Conservation (phyloP, 2,113 vertebrate genomes). For the Takifugu flavidus region DNA sequence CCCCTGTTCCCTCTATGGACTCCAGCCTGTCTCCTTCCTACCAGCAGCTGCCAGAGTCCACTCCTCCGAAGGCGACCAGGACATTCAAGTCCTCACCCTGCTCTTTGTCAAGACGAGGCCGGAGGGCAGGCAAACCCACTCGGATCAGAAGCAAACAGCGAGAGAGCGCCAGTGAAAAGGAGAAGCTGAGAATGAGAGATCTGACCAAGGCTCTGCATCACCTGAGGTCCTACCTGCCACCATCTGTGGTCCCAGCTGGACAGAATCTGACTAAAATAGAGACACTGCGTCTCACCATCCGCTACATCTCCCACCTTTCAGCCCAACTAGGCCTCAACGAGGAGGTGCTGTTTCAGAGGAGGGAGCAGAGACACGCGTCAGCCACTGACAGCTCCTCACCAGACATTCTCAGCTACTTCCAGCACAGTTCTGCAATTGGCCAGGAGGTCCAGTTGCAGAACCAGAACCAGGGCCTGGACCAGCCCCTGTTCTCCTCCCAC, state of each 20-base stretch:
- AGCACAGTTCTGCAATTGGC: conserved; percentile 40
- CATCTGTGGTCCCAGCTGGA: conserved; percentile 73
- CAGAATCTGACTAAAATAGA: conserved; percentile 81
- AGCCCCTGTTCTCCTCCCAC: conserved; percentile 33
- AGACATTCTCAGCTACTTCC: conserved; percentile 62
- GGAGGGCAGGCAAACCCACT: conserved; percentile 35
- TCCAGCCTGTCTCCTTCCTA: conserved; percentile 66
- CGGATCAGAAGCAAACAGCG: conserved; percentile 76
- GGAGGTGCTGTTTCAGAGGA: conserved; percentile 63
- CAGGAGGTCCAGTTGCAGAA: conserved; percentile 36
- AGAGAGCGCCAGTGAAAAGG: conserved; percentile 81
- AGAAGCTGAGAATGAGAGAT: conserved; percentile 81
- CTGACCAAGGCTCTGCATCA: conserved; percentile 80
- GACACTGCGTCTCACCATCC: conserved; percentile 78
- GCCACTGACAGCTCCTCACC: conserved; percentile 47
- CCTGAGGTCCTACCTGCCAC: conserved; percentile 78
- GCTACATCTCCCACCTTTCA: conserved; percentile 79
- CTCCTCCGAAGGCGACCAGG: conserved; percentile 24
- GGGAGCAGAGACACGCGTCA: conserved; percentile 48
- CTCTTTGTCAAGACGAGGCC: conserved; percentile 23
- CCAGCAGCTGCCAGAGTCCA: conserved; percentile 44
- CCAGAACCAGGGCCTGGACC: conserved; percentile 21
- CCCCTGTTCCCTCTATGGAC: conserved; percentile 70
- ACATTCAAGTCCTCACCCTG: conserved; percentile 22
- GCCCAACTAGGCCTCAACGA: conserved; percentile 75